Base-by-base conservation (phyloP, 2,888 invertebrate genomes). In the Galerucella calmariensis region DNA sequence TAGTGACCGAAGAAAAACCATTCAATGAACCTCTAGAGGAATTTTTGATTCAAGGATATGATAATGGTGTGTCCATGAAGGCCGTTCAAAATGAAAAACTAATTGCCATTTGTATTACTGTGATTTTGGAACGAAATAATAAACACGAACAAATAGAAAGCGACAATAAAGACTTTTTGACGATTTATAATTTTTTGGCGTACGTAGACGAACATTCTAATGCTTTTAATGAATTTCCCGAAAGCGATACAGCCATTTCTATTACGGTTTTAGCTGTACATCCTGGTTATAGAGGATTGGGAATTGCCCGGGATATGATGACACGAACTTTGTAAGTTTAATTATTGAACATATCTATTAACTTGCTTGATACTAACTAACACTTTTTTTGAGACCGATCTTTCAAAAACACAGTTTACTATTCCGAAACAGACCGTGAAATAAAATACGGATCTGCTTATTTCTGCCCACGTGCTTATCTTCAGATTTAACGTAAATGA, bases 241-340 rank as follows among this genome's bases (percentile, higher is more conserved):
- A 88, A 4, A 88, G 90, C 0, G 82, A 90, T 35, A 88, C 88
- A 51, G 84, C 91, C 59, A 87, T 93, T 65, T 92, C 92, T 69
- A 87, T 93, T 12, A 92, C 91, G 80, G 90, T 94, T 46, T 87
- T 93, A 0, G 92, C 93, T 1, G 93, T 93, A 0, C 92, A 94
- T 79, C 89, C 88, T 0, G 87, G 87, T n/a, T 93, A 91, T 90
- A 88, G 93, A 76, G 91, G 91, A 66, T 89, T 89, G 78, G 94
- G 94, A 2, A 90, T 94, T 75, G 93, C 92, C 81, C 92, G 91
- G 77, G 88, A 88, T 27, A 87, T 94, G n/a, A 85, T 93, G 78
- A 87, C 89, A 67, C 90, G 88, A 81, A 90, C 93, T 5, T 90
- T 91, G 94, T 93, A 72, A 72, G 27, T 66, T 61, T 14, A 27